These are phyloP conservation scores for Intellagama lesueurii DNA, from an alignment of 2,797 vertebrate species.

Conservation along the genomic window DNA sequence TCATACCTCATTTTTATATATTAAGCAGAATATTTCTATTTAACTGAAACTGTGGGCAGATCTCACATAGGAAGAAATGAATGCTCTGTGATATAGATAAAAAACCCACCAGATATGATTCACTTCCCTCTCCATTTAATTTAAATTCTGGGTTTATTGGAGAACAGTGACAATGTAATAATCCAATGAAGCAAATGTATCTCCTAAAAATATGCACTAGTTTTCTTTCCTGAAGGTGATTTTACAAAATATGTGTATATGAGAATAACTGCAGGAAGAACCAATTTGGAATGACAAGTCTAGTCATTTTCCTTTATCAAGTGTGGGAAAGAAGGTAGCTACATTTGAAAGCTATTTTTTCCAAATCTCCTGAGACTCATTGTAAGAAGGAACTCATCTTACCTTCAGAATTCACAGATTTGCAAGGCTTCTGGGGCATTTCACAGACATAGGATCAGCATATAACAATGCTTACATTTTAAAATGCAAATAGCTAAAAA, in stretches of 20 bases:
- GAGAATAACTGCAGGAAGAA: background rate
- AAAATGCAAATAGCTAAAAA: no score
- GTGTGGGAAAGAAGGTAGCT: no score
- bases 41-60: background rate
- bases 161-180: background rate
- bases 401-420: no score
- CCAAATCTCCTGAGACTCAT: no score
- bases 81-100: background rate
- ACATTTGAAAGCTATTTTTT: no score
- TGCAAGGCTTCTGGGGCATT: no score
- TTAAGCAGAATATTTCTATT: background rate
- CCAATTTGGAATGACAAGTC: background rate
- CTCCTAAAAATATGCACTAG: background rate
- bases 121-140: background rate
- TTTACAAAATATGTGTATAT: background rate
- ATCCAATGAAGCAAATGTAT: background rate
- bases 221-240: background rate
- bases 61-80: background rate
- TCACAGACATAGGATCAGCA: no score
- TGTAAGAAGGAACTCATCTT: no score
- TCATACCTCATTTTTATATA: background rate
- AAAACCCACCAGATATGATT: background rate
- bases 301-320: background rate
- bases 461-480: no score
- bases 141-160: background rate